Evolutionary conservation across 2,113 vertebrate genomes (phyloP), one percentile per base, ranked within the genome.

Genomic region (Gila orcuttii): DNA sequence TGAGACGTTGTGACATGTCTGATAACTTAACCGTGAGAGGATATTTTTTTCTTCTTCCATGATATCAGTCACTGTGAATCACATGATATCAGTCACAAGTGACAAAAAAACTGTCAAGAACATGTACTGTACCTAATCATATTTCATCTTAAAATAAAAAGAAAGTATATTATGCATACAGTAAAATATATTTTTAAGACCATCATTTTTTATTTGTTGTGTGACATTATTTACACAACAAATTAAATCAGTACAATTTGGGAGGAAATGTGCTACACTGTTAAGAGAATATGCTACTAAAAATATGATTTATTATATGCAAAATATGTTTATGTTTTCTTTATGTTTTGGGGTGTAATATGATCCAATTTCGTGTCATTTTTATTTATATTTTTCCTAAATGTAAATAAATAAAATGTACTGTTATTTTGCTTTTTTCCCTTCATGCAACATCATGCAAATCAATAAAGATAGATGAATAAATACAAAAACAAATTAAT

Each of bases 11-110:
- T 28, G 5, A 33, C 19, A 23, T 55, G 50, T 69, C 45, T 17
- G 62, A 33, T 21, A n/a, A n/a, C 25, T 69, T 36, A 55, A 69
- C 64, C 11, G 19, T 69, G 42, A 52, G 19, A 6, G 47, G 64
- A 57, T 31, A 6, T 57, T 21, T 33, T 68, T 55, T 57, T 33
- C 75, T 52, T 50, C 80, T 52, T 82, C 25, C 9, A 33, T 31
- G 59, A 23, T 33, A 19, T 81, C 39, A 33, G 60, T 23, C 79
- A 81, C 39, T 47, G 42, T 9, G 42, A 66, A 81, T 81, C 79
- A 66, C 39, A 28, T 28, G 28, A 28, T 28, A 28, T 28, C 28
- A 28, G 28, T 28, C 28, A 28, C 28, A 28, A 28, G 28, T 28
- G 28, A 28, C 28, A 28, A 28, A 28, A 28, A 28, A 28, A 28